Evolutionary conservation across 2,888 invertebrate species (phyloP).

Genomic region (Eupithecia dodoneata): DNA sequence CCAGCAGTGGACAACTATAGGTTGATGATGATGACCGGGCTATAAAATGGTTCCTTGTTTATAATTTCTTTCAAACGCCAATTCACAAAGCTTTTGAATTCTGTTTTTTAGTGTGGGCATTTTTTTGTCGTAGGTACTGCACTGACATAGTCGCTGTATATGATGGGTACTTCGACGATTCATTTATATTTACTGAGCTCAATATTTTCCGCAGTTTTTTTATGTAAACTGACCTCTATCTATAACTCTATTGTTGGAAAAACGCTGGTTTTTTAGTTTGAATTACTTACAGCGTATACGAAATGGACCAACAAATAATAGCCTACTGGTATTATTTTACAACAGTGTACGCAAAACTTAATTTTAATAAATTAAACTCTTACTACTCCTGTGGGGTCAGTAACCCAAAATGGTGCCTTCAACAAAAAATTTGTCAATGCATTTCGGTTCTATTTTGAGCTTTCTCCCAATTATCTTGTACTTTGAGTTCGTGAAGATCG

Average conservation of each 20-base stretch:
- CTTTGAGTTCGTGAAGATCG: too few relatives aligned
- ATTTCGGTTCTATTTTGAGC: background rate
- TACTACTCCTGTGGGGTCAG: background rate
- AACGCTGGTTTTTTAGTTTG: background rate
- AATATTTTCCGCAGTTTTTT: background rate
- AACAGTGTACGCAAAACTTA: background rate
- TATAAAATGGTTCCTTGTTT: background rate
- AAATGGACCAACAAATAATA: background rate
- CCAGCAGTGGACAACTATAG: too few relatives aligned
- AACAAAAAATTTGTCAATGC: background rate
- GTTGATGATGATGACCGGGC: too few relatives aligned
- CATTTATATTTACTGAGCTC: too few relatives aligned
- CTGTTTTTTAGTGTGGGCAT: background rate
- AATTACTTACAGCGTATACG: background rate
- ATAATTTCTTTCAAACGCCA: background rate
- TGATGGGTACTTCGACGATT: background rate
- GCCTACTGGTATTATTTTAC: background rate
- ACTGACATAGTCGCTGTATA: background rate
- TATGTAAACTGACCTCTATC: background rate
- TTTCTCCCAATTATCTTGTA: too few relatives aligned
- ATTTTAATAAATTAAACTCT: background rate
- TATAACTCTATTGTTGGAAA: too few relatives aligned
- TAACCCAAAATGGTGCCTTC: background rate
- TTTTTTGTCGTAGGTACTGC: background rate
- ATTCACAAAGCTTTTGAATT: background rate